Percentiles rank a stretch among this genome's conserved stretches.
phyloP scores from a whole-genome alignment of 1,140 invertebrate genomes.

The Calliphora vicina region DNA sequence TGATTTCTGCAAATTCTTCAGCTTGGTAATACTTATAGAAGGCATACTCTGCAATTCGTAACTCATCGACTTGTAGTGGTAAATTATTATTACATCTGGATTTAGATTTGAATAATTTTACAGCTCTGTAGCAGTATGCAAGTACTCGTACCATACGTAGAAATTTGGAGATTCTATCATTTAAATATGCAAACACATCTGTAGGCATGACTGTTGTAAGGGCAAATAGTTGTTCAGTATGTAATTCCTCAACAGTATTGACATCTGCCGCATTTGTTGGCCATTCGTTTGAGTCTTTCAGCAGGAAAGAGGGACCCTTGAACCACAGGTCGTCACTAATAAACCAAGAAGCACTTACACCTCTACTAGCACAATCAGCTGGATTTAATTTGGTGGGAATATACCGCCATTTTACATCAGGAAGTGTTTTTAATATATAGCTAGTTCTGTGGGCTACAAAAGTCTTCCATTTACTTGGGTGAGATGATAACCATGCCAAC shows the following conservation, averaged over 20 bases:
- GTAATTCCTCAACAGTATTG: background rate
- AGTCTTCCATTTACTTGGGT: background rate
- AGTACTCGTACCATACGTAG: background rate
- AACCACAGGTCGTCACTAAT: background rate
- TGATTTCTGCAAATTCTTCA: background rate
- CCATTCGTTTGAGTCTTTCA: background rate
- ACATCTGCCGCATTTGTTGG: background rate
- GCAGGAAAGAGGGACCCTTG: background rate
- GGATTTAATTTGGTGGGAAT: background rate
- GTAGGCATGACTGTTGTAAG: background rate
- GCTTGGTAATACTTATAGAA: background rate
- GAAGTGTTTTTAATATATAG: background rate
- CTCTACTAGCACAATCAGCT: background rate
- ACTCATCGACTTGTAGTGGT: background rate
- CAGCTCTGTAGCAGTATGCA: conserved; percentile 5
- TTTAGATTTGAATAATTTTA: background rate
- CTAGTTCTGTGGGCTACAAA: background rate
- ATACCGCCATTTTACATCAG: background rate
- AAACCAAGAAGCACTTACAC: background rate
- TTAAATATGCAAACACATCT: background rate
- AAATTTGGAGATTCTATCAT: background rate
- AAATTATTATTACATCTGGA: background rate
- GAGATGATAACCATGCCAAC: background rate
- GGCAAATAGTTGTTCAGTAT: background rate
- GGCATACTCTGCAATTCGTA: too few species aligned